These are phyloP conservation scores for Oryzias celebensis DNA, from an alignment of 2,113 vertebrate species.

Conservation along the genomic window DNA sequence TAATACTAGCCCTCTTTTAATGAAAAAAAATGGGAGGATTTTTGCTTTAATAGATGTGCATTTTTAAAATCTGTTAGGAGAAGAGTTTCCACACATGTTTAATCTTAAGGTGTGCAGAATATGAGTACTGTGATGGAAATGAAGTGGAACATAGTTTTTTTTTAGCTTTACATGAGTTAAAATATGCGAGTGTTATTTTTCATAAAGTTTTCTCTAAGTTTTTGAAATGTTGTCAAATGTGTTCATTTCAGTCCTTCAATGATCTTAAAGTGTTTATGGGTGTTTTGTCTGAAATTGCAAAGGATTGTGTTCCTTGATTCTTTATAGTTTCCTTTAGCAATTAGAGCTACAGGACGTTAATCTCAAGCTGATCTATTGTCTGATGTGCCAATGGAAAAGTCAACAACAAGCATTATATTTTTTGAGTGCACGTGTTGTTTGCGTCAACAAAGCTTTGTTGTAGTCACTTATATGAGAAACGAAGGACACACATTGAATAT, in stretches of 20 bases:
- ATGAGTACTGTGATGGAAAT: background rate
- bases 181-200: background rate
- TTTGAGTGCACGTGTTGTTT: slow-evolving; percentile 86
- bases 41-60: background rate
- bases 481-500: slow-evolving; percentile 84
- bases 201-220: background rate
- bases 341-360: slow-evolving; percentile 63
- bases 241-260: background rate
- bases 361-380: slow-evolving; percentile 71
- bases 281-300: slow-evolving; percentile 31
- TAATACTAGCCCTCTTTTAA: background rate
- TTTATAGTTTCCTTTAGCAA: slow-evolving; percentile 53
- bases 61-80: background rate
- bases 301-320: slow-evolving; percentile 41
- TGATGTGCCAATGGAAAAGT: slow-evolving; percentile 79
- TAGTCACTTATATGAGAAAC: slow-evolving; percentile 81
- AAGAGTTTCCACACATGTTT: too few species aligned
- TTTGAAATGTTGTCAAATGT: background rate
- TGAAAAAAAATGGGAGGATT: background rate
- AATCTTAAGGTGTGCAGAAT: slow-evolving; percentile 6
- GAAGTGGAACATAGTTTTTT: background rate
- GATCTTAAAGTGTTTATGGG: background rate
- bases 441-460: slow-evolving; percentile 86
- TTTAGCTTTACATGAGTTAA: too few species aligned
- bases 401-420: slow-evolving; percentile 87